Base-by-base conservation (phyloP, 2,888 invertebrate genomes). In the Anodontia alba region DNA sequence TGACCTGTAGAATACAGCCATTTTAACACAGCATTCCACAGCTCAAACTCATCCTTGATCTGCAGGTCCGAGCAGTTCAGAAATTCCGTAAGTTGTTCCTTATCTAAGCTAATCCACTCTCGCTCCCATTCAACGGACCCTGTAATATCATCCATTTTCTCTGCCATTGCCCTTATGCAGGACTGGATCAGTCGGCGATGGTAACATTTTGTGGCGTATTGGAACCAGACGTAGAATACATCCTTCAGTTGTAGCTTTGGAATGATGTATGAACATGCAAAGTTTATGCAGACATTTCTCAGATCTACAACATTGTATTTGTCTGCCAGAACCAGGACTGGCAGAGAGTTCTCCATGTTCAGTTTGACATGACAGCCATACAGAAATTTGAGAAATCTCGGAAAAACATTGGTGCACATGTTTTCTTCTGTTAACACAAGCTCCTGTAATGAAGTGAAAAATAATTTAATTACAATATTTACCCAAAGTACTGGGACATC, bases 161-260 rank as follows among this genome's bases (percentile, higher is more conserved):
- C 89, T 0, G 93, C 88, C 83, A 94, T 84, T 2, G 91, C 90
- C 73, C 86, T 83, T 33, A 93, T 90, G 78, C 92, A 92, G 1
- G 91, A 87, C 17, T 85, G 78, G 0, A 91, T 88, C 3, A 93
- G 89, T 7, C 87, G 78, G 46, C 89, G 84, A 70, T 95, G 95
- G 76, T 90, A 89, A 73, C 92, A 91, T 76, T 92, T 92, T 17
- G 94, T 94, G 31, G 94, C 93, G 84, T 95, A 95, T 83, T 94
- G 94, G 88, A 95, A 95, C 95, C 95, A 95, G 1, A 94, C 92
- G 86, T 94, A 93, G 83, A 95, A 94, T n/a, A 95, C 90, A 72
- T 95, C 94, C 83, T 94, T 94, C 73, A 94, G 90, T 36, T 93
- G 92, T 5, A 94, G 89, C 77, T 92, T 90, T 0, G 95, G 94